phyloP scores from a whole-genome alignment of 2,888 invertebrate genomes.

The Luperina testacea region DNA sequence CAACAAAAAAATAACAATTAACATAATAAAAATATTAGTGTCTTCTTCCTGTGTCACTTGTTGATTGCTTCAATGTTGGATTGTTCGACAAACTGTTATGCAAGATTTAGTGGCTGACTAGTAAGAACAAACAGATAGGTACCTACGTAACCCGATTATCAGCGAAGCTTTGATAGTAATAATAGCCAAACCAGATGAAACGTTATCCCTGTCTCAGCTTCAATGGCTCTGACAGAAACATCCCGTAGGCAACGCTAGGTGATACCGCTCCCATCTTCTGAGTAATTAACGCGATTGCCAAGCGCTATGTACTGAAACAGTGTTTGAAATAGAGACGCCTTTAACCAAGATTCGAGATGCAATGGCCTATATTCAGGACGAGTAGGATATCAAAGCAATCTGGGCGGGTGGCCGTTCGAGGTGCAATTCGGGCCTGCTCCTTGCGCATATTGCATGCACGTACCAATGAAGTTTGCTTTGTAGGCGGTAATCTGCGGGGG shows the following conservation, averaged over 20 bases:
- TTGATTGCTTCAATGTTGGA: slow-evolving; percentile 35
- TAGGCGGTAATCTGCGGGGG: slow-evolving; percentile 90
- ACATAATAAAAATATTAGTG: slow-evolving; percentile 10
- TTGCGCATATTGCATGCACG: slow-evolving; percentile 90
- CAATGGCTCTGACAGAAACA: slow-evolving; percentile 50
- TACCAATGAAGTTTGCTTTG: slow-evolving; percentile 90
- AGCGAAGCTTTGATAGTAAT: slow-evolving; percentile 14
- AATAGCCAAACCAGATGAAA: slow-evolving; percentile 34
- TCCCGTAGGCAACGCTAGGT: slow-evolving; percentile 56
- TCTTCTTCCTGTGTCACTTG: slow-evolving; percentile 50
- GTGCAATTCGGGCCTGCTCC: slow-evolving; percentile 87
- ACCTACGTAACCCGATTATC: neutral
- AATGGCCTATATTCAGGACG: slow-evolving; percentile 79
- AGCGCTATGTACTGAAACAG: slow-evolving; percentile 70
- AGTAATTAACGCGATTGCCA: slow-evolving; percentile 85
- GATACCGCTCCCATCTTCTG: slow-evolving; percentile 68
- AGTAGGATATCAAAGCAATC: slow-evolving; percentile 88
- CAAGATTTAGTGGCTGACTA: neutral
- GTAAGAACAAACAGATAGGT: neutral
- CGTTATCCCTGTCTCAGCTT: slow-evolving; percentile 41
- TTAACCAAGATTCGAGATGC: slow-evolving; percentile 80
- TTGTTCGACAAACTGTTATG: neutral
- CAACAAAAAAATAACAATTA: neutral
- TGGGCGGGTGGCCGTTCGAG: slow-evolving; percentile 78
- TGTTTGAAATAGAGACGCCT: slow-evolving; percentile 76